These are phyloP conservation scores for Ichneumoninae sp. DNA, from an alignment of 2,888 invertebrate genomes.

Conservation along the genomic window DNA sequence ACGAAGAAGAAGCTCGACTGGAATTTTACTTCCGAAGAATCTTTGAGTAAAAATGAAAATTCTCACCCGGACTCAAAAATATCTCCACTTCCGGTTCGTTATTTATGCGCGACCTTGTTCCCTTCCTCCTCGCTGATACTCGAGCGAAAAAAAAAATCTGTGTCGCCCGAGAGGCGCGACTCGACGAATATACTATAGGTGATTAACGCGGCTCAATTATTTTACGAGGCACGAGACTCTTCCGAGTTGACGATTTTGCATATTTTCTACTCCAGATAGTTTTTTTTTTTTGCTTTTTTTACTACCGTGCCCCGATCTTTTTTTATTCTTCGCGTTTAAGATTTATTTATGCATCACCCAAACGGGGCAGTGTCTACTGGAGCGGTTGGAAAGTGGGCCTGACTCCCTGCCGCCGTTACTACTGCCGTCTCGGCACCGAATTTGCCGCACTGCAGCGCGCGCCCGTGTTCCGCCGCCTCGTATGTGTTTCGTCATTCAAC, in stretches of 20 bases:
- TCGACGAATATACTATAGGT: constrained; percentile 53
- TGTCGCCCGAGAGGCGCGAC: constrained; percentile 53
- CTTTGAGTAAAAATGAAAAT: constrained; percentile 4
- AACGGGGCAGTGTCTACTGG: constrained; percentile 46
- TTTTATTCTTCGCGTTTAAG: constrained; percentile 57
- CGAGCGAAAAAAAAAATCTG: constrained; percentile 33
- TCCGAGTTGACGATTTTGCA: constrained; percentile 10
- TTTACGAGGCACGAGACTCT: constrained; percentile 28
- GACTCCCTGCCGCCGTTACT: constrained; percentile 43
- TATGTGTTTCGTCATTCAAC: constrained; percentile 56
- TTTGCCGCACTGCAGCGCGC: constrained; percentile 67
- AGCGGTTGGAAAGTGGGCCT: constrained; percentile 57
- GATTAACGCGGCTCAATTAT: constrained; percentile 52
- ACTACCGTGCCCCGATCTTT: background rate
- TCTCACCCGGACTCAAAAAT: background rate
- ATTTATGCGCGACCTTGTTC: constrained; percentile 50
- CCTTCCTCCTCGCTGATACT: constrained; percentile 16
- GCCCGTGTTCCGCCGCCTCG: constrained; percentile 13
- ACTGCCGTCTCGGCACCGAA: constrained; percentile 40
- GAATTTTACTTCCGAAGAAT: constrained; percentile 1
- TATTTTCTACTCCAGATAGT: constrained; percentile 2
- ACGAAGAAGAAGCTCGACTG: background rate
- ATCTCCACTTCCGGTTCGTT: constrained; percentile 25
- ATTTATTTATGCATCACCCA: constrained; percentile 62
- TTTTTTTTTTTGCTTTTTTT: constrained; percentile 22